These are phyloP conservation scores for Arbacia lixula DNA, from an alignment of 53 echinoderm and acorn worm species.

Conservation along the genomic window DNA sequence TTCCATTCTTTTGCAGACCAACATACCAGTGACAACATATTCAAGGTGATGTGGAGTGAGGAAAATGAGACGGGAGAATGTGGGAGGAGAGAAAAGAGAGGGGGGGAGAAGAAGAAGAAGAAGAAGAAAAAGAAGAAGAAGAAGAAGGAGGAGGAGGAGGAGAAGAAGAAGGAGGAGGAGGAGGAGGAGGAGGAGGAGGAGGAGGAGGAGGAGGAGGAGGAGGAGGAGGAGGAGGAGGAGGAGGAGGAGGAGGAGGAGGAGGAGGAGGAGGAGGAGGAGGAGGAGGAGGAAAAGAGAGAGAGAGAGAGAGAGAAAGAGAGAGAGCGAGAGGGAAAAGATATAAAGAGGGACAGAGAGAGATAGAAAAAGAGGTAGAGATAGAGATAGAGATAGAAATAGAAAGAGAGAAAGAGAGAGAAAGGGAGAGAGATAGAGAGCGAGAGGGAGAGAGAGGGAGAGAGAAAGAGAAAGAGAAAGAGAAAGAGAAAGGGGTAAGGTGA, in stretches of 20 bases:
- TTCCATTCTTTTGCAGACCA: no score
- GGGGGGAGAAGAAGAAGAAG: not conserved
- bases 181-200: not conserved
- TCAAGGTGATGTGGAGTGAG: no score
- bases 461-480: not conserved
- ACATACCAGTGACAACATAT: no score
- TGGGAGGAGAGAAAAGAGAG: not conserved
- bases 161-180: not conserved
- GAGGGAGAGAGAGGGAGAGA: not conserved
- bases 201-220: not conserved
- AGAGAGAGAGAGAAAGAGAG: not conserved
- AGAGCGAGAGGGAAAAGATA: no score
- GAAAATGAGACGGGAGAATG: no score
- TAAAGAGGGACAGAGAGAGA: no score
- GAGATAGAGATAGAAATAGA: no score
- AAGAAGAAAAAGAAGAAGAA: not conserved
- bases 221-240: conserved; percentile 1
- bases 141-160: not conserved
- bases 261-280: not conserved
- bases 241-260: not conserved
- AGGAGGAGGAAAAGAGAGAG: not conserved
- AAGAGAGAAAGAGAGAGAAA: not conserved
- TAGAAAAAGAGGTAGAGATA: no score
- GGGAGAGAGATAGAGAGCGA: not conserved
- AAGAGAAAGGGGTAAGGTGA: no score